Conservation (phyloP, 2,797 vertebrate species). For the Acanthurus lineatus region DNA sequence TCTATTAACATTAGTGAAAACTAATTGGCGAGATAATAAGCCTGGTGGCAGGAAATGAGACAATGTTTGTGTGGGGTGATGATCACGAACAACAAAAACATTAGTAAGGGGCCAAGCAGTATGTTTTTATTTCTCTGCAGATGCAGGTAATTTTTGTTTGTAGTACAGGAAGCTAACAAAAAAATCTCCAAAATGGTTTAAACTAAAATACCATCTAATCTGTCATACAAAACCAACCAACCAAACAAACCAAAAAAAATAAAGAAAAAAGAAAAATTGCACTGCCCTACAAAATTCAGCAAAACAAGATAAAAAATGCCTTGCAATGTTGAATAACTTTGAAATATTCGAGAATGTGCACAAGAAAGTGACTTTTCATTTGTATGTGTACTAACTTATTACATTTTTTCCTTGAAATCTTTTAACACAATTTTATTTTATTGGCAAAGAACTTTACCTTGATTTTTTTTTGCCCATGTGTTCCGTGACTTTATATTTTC, state of each 20-base stretch:
- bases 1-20: conserved; percentile 84
- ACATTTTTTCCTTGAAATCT: neutral
- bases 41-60: conserved; percentile 79
- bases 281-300: no score
- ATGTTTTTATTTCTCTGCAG: conserved; percentile 40
- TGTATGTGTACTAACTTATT: neutral
- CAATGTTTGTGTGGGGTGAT: conserved; percentile 74
- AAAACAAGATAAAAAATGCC: neutral
- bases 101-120: conserved; percentile 28
- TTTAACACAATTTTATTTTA: neutral
- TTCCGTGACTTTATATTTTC: no score
- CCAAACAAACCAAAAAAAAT: no score
- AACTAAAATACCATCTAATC: no score
- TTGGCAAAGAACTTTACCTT: no score
- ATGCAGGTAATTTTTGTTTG: conserved; percentile 9
- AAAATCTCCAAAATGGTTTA: neutral
- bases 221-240: no score
- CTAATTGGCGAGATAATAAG: conserved; percentile 86
- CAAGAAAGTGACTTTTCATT: neutral
- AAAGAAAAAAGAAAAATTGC: no score
- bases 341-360: neutral
- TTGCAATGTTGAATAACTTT: neutral
- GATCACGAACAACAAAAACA: conserved; percentile 76
- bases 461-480: no score
- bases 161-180: neutral